Base-by-base conservation (phyloP, 2,888 invertebrate genomes). In the Drosophila maculinotata region DNA sequence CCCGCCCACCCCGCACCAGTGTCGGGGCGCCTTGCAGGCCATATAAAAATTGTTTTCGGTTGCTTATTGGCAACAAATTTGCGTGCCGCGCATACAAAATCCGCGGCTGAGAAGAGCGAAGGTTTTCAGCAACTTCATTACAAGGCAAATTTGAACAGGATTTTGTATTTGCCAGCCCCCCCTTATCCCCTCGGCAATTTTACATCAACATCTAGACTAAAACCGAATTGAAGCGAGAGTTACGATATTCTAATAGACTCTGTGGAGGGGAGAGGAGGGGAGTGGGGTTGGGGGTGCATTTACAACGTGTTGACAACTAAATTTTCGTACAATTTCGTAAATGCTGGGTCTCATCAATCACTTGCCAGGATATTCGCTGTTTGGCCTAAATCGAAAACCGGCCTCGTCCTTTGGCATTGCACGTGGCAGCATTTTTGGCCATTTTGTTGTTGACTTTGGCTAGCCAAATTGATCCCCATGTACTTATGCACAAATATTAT, bases 21-120 rank as follows among this genome's bases (percentile, higher is more conserved):
- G n/a, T n/a, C n/a, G n/a, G n/a, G n/a, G n/a, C 14, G 15, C 25
- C 15, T 9, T 15, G 45, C 36, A 42, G 35, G 68, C 58, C 62
- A 69, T 82, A 80, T 79, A 80, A 86, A 81, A 79, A 81, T 81
- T 81, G 81, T 81, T 86, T 85, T 81, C 80, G 80, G 70, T 67
- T 79, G 80, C 86, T 79, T 86, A 81, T 86, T 81, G 81, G 81
- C 77, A 83, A 85, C 86, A 81, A 86, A 81, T 86, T 81, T 81
- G 77, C 86, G 81, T 81, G 81, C 70, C 59, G 59, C 70, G 81
- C 80, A 81, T 81, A 63, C 80, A 62, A 54, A 80, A 69, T 41
- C 35, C 51, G 45, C 28, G 52, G 9, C 15, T 6, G 2, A 17
- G 15, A n/a, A 15, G 12, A 3, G 39, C 14, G 35, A 28, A 23